A percentile compares a stretch with the other conserved stretches of the same genome.
Evolutionary conservation across 2,888 invertebrate species (phyloP).

Genomic region (Scaptomyza caliginosa): DNA sequence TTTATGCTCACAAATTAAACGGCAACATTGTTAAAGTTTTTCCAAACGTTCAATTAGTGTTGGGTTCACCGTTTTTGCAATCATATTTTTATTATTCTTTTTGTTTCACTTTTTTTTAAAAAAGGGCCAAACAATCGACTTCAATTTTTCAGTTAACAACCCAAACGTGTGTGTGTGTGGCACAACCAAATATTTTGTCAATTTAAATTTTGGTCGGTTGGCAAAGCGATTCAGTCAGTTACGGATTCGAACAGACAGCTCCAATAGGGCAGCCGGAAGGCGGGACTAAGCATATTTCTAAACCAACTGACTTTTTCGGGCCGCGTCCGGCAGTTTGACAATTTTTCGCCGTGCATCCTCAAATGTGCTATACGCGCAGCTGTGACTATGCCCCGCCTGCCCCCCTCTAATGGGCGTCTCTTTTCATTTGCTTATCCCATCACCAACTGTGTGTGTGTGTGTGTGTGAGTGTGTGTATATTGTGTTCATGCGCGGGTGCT

Average conservation of each 20-base stretch:
- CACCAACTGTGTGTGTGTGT: constrained; percentile 22
- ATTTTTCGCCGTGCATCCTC: constrained; percentile 64
- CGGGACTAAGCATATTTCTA: constrained; percentile 66
- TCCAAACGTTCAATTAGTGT: constrained; percentile 69
- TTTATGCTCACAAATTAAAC: not conserved
- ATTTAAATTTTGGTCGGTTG: constrained; percentile 66
- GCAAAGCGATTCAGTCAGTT: constrained; percentile 10
- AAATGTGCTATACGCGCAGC: constrained; percentile 69
- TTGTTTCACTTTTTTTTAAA: constrained; percentile 1
- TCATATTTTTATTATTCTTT: constrained; percentile 7
- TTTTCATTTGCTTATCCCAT: constrained; percentile 69
- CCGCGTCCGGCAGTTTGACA: constrained; percentile 70
- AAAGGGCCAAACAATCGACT: constrained; percentile 25
- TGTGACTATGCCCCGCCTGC: constrained; percentile 43
- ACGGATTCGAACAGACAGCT: not conserved
- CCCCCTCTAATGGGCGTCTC: constrained; percentile 38
- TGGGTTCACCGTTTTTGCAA: constrained; percentile 25
- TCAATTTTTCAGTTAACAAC: constrained; percentile 51
- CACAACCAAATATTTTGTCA: constrained; percentile 74
- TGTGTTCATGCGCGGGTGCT: constrained; percentile 28
- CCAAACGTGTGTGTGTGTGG: constrained; percentile 9
- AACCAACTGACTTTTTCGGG: constrained; percentile 71
- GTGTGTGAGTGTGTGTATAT: constrained; percentile 4
- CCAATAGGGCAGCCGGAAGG: constrained; percentile 33
- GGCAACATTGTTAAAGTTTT: constrained; percentile 41